These are phyloP conservation scores for Drosophila meridiana DNA, from an alignment of 2,888 invertebrate genomes.

Conservation along the genomic window DNA sequence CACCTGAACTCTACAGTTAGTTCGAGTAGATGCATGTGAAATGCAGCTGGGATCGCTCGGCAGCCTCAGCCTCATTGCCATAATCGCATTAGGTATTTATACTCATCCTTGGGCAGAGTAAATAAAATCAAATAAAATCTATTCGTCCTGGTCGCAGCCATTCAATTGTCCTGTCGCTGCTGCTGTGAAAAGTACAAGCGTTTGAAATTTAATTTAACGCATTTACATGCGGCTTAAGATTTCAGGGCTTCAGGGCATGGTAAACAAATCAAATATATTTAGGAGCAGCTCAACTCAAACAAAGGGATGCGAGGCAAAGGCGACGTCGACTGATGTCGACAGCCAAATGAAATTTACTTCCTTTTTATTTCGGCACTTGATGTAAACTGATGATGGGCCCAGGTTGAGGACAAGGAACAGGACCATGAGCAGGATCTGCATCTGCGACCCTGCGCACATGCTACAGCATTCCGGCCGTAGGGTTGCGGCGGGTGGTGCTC, in stretches of 20 bases:
- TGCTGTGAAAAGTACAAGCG: slow-evolving; percentile 71
- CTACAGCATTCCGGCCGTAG: slow-evolving; percentile 13
- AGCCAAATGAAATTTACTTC: slow-evolving; percentile 72
- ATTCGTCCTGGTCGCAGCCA: slow-evolving; percentile 10
- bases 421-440: slow-evolving; percentile 30
- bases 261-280: slow-evolving; percentile 82
- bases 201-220: slow-evolving; percentile 82
- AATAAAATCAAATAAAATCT: slow-evolving; percentile 36
- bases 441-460: slow-evolving; percentile 69
- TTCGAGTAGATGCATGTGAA: neutral
- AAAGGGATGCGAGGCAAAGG: slow-evolving; percentile 54
- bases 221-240: slow-evolving; percentile 82
- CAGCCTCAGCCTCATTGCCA: slow-evolving; percentile 46
- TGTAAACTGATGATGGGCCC: slow-evolving; percentile 10
- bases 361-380: slow-evolving; percentile 47
- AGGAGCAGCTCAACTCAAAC: slow-evolving; percentile 66
- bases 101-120: slow-evolving; percentile 27
- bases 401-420: slow-evolving; percentile 17
- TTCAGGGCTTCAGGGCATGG: slow-evolving; percentile 73
- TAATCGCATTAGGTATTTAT: slow-evolving; percentile 73
- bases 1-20: neutral
- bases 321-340: slow-evolving; percentile 15
- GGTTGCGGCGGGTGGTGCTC: slow-evolving; percentile 23
- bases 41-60: slow-evolving; percentile 31
- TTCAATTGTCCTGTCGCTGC: slow-evolving; percentile 32